Evolutionary conservation across 2,888 invertebrate genomes (phyloP), one percentile per base, ranked within the genome.

Genomic region (Rosalia funebris): DNA sequence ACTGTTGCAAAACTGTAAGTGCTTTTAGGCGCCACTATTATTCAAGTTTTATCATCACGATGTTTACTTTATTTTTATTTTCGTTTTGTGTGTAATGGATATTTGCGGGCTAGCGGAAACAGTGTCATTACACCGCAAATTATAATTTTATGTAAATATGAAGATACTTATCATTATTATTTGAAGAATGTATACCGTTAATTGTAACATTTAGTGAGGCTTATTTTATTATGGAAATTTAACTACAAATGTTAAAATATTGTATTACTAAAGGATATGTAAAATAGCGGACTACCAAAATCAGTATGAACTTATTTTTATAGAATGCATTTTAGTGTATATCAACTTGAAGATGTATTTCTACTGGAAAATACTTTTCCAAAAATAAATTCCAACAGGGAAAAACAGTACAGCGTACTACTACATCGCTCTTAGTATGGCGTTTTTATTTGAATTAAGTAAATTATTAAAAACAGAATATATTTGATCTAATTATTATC

Each of bases 21-120:
- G 46, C 31, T 45, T 1, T 47, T 12, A 20, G 56, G 41, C 56
- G 47, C 39, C 56, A 47, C 46, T 36, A 25, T 41, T 16, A 47
- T 25, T 25, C 12, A 20, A 15, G 3, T 25, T 3, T 7, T 25
- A 5, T 5, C 25, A 25, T 25, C 7, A 25, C 15, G 47, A 47
- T 25, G 25, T 25, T 25, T 25, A n/a, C n/a, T n/a, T n/a, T n/a
- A n/a, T n/a, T n/a, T n/a, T n/a, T 25, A 25, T 25, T 25, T 25
- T 25, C 9, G 25, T 5, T n/a, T 11, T 7, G 2, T 34, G 34
- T 2, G 2, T 34, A 34, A 34, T n/a, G 34, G 7, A 34, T n/a
- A 11, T 34, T 34, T 5, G 34, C 11, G 10, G 11, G 11, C 34
- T n/a, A 34, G 11, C 34, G 34, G 34, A 34, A 34, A 34, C 11